Base-by-base conservation (phyloP, 2,797 vertebrate genomes). In the Silurus aristotelis region DNA sequence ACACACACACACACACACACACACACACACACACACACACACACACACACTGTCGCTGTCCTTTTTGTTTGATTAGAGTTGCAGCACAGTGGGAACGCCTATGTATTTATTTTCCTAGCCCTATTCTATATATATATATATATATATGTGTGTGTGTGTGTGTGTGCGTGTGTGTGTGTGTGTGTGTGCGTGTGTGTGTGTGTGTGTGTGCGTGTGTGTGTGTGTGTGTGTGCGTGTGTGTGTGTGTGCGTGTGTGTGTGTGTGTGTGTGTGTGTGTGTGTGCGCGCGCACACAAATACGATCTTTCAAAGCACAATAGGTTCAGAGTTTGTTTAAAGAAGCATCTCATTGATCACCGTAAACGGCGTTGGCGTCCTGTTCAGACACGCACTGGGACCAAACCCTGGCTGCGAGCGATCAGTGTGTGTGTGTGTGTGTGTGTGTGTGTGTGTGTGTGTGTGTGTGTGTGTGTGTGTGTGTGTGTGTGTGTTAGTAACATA, bases 281-380 rank as follows among this genome's bases (percentile, higher is more conserved):
- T 71, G n/a, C 52, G 58, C 25, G 58, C 5, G 8, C 20, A 31
- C 38, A 27, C n/a, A 2, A 63, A 83, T 63, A 70, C 5, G 25
- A 83, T 75, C 46, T 66, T 73, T 66, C 43, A 66, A 43, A 63
- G 61, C 5, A 76, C 64, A 83, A 63, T 75, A 64, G 71, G 71
- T 52, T 76, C 71, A 6, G 25, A 48, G 77, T 27, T 63, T 84
- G 80, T 85, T 88, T 88, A 48, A 25, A 77, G 60, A 82, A 80
- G 84, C 82, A 66, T 64, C 84, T 86, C 67, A 85, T 85, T 85
- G 72, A 85, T 80, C 71, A 60, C 73, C 73, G 71, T 79, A 77
- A 67, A 85, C 58, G 27, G 25, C 56, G 72, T 79, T 84, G 46
- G 14, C 55, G 52, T 55, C 87, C 85, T 88, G 87, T 84, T 82